A percentile compares a stretch with the other conserved stretches of the same genome.
phyloP scores from a whole-genome alignment of 1,140 invertebrate genomes.

The Magallana gigas region DNA sequence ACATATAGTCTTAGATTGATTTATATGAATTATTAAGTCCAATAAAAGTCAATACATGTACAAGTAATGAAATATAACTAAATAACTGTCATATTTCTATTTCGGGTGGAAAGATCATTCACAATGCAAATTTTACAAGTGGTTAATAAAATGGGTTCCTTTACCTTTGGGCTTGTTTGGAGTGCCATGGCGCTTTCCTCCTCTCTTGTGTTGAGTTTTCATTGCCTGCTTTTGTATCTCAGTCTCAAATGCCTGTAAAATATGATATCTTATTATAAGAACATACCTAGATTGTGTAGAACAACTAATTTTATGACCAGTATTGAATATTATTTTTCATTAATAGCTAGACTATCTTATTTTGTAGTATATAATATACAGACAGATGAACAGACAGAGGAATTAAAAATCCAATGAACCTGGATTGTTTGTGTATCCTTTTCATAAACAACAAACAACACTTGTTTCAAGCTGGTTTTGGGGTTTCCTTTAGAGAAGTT shows the following conservation, averaged over 20 bases:
- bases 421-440: conserved; percentile 49
- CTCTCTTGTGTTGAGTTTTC: neutral
- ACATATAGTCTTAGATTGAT: too few species aligned
- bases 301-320: too few species aligned
- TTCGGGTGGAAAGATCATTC: too few species aligned
- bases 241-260: neutral
- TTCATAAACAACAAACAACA: conserved; percentile 68
- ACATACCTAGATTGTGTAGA: neutral
- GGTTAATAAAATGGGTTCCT: neutral
- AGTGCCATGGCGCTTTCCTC: neutral
- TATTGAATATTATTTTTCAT: too few species aligned
- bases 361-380: neutral
- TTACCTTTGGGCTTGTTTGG: neutral
- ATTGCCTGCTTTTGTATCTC: neutral
- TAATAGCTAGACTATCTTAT: too few species aligned
- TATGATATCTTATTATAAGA: neutral
- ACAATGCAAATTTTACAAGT: neutral
- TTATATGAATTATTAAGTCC: too few species aligned
- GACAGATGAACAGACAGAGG: neutral
- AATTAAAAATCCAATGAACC: neutral
- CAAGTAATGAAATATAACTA: too few species aligned
- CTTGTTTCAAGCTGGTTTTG: conserved; percentile 47
- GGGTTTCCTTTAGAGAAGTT: conserved; percentile 52
- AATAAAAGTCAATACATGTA: too few species aligned
- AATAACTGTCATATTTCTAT: too few species aligned